phyloP scores from a whole-genome alignment of 2,797 vertebrate genomes.

The Spinus pinus region DNA sequence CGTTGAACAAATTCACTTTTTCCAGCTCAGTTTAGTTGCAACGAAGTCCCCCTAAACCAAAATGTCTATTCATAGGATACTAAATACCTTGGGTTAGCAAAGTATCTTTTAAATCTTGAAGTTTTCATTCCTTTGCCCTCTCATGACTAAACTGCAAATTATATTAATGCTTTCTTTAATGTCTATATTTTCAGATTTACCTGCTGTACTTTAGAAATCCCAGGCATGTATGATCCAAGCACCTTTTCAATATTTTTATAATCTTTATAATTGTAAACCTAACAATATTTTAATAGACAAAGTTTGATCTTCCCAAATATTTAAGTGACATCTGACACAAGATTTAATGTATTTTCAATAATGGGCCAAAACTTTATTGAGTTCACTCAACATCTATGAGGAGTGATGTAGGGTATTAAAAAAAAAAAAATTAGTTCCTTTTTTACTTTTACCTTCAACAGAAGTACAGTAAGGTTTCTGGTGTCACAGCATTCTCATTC shows the following conservation, averaged over 20 bases:
- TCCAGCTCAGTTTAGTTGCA: neutral
- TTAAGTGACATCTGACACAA: neutral
- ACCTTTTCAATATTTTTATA: neutral
- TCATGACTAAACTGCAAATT: neutral
- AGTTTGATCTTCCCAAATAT: neutral
- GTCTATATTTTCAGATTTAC: neutral
- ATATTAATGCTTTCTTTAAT: neutral
- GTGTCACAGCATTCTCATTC: neutral
- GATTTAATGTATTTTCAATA: neutral
- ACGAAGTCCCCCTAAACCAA: neutral
- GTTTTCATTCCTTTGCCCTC: neutral
- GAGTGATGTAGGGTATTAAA: neutral
- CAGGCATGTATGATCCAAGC: neutral
- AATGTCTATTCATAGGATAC: neutral
- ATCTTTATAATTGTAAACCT: neutral
- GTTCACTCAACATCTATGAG: neutral
- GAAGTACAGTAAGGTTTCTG: neutral
- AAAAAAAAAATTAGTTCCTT: neutral
- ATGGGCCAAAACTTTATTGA: constrained; percentile 9
- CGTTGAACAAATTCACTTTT: neutral
- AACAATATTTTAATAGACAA: neutral
- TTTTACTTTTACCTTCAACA: neutral
- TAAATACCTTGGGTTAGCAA: neutral
- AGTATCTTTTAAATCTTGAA: neutral
- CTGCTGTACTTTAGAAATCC: neutral